phyloP scores from a whole-genome alignment of 2,113 vertebrate genomes.

The Labrus mixtus region DNA sequence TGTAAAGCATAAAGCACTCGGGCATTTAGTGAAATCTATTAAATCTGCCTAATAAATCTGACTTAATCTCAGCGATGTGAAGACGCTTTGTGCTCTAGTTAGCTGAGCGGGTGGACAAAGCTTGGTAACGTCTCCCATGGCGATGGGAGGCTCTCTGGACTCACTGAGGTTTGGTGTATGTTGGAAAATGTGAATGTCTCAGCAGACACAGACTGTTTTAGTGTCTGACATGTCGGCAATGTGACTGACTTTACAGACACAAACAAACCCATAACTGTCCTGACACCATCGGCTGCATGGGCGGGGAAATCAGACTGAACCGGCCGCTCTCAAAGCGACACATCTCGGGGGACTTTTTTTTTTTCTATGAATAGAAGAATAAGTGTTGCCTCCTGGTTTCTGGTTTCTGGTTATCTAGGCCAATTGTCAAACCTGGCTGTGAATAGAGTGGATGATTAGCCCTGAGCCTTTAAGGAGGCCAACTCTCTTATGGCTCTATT shows the following conservation, averaged over 20 bases:
- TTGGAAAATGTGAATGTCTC: constrained; percentile 33
- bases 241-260: constrained; percentile 36
- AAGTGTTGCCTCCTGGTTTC: constrained; percentile 59
- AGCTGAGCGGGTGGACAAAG: constrained; percentile 11
- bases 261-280: constrained; percentile 42
- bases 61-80: constrained; percentile 40
- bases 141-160: constrained; percentile 6
- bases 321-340: constrained; percentile 37
- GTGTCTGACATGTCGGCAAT: constrained; percentile 30
- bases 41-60: constrained; percentile 39
- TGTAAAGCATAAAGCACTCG: constrained; percentile 35
- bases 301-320: constrained; percentile 27
- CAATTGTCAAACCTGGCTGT: constrained; percentile 64
- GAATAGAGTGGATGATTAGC: constrained; percentile 72
- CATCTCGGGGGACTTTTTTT: constrained; percentile 33
- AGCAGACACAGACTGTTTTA: constrained; percentile 17
- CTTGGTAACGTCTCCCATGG: background rate
- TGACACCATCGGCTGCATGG: constrained; percentile 7
- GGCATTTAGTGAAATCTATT: constrained; percentile 31
- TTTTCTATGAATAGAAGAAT: constrained; percentile 55
- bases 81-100: constrained; percentile 28
- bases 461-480: constrained; percentile 73
- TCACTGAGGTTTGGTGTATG: background rate
- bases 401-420: constrained; percentile 76
- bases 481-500: constrained; percentile 70